Base-by-base conservation (phyloP, 2,113 vertebrate species). In the Machaerirhynchus nigripectus region DNA sequence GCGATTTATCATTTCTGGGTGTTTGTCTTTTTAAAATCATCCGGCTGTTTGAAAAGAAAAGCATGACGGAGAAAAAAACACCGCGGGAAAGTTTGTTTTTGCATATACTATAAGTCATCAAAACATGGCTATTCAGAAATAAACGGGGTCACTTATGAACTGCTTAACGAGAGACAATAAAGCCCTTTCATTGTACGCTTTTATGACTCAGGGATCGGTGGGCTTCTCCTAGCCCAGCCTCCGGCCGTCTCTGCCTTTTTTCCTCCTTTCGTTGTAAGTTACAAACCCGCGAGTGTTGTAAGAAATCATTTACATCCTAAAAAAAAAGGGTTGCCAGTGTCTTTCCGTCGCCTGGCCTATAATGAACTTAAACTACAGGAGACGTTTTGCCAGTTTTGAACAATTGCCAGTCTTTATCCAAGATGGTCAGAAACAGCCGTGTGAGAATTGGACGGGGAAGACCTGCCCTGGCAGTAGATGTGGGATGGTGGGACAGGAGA, bases 1-100 rank as follows among this genome's bases (percentile, higher is more conserved):
- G 89, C 98, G 97, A 98, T 99, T 98, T 97, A 98, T 99, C 98
- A 99, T 98, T 97, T 98, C 97, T 97, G 93, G 93, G 76, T 98
- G 97, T 97, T 98, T 97, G 95, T 95, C 96, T 98, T 97, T 97
- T 97, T 97, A 91, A 98, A 98, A 98, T 97, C 84, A 97, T 98
- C 87, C 96, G 97, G 91, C 96, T 96, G 81, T 94, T 97, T 97
- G 96, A 90, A 97, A 97, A 97, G 90, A 96, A 96, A 96, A 97
- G 91, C 96, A 97, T 96, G 96, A 96, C 90, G 68, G 90, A 90
- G 42, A 65, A 81, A 56, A 90, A 92, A 95, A 42, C 93, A 94
- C 94, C 39, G 65, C 85, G 70, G 97, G 96, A 98, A 98, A 98
- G 97, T 98, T 98, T 98, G 97, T 98, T 98, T 98, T 98, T 98